These are phyloP conservation scores for Bolinopsis microptera DNA, from an alignment of 37 sponge, comb jelly and placozoan species.

Conservation along the genomic window DNA sequence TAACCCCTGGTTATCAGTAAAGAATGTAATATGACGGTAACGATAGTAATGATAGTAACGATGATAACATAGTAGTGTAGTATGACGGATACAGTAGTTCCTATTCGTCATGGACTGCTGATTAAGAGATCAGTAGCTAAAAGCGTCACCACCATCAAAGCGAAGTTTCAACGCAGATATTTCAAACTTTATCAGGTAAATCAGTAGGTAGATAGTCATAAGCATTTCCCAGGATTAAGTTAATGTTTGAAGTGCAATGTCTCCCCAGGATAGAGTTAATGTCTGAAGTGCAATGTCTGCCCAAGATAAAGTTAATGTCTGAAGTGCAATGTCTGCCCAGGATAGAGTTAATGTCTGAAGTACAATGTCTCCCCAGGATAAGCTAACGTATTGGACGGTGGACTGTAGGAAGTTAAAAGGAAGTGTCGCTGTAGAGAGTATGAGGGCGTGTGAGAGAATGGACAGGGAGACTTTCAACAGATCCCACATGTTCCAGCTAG, in stretches of 20 bases:
- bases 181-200: conserved; percentile 1
- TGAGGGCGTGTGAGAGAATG: conserved; percentile 22
- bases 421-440: background rate
- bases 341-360: no score
- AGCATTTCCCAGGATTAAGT: no score
- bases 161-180: background rate
- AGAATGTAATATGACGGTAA: no score
- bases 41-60: no score
- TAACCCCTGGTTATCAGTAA: no score
- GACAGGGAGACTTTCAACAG: background rate
- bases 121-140: background rate
- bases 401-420: background rate
- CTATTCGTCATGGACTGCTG: background rate
- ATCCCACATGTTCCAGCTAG: conserved; percentile 33
- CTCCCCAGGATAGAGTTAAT: no score
- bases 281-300: no score
- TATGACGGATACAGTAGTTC: background rate
- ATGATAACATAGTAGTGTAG: no score
- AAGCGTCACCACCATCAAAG: conserved; percentile 16
- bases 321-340: no score
- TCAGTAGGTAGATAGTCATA: no score
- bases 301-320: no score
- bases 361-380: background rate
- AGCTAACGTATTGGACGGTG: background rate
- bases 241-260: no score